A percentile compares a stretch with the other conserved stretches of the same genome.
phyloP scores from a whole-genome alignment of 2,888 invertebrate genomes.

The Mythimna impura region DNA sequence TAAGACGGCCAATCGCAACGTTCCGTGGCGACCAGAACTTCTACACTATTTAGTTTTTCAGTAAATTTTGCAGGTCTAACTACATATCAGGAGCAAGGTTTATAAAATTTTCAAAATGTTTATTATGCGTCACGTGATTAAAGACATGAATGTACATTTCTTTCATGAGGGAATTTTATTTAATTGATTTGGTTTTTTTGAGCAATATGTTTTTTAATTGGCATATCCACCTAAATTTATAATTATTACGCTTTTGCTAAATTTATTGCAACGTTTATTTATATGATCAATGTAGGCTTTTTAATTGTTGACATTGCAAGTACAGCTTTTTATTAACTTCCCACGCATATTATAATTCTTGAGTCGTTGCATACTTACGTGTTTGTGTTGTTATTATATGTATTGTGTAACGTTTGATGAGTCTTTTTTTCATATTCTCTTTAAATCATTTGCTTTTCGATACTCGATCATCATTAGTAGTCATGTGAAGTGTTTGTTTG shows the following conservation, averaged over 20 bases:
- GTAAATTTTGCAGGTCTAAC: constrained; percentile 90
- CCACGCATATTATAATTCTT: constrained; percentile 62
- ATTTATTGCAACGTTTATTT: constrained; percentile 47
- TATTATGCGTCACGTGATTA: constrained; percentile 80
- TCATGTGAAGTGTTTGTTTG: constrained; percentile 38
- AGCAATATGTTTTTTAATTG: constrained; percentile 68
- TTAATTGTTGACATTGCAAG: constrained; percentile 65
- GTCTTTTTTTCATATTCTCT: constrained; percentile 10
- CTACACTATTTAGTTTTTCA: constrained; percentile 87
- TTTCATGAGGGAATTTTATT: constrained; percentile 64
- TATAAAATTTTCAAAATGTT: constrained; percentile 78
- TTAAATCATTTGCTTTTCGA: constrained; percentile 12
- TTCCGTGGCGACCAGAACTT: constrained; percentile 72
- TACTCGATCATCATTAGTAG: constrained; percentile 28
- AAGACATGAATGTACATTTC: constrained; percentile 78
- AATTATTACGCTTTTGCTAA: constrained; percentile 57
- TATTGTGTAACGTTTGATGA: constrained; percentile 23
- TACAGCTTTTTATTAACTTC: constrained; percentile 75
- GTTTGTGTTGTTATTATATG: constrained; percentile 34
- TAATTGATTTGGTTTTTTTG: constrained; percentile 65
- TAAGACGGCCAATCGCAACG: not conserved
- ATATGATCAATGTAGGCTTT: constrained; percentile 56
- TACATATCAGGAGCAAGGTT: constrained; percentile 89
- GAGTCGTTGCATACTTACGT: constrained; percentile 50
- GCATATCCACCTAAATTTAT: constrained; percentile 58